These are phyloP conservation scores for Melanerpes formicivorus DNA, from an alignment of 2,113 vertebrate genomes.

Conservation along the genomic window DNA sequence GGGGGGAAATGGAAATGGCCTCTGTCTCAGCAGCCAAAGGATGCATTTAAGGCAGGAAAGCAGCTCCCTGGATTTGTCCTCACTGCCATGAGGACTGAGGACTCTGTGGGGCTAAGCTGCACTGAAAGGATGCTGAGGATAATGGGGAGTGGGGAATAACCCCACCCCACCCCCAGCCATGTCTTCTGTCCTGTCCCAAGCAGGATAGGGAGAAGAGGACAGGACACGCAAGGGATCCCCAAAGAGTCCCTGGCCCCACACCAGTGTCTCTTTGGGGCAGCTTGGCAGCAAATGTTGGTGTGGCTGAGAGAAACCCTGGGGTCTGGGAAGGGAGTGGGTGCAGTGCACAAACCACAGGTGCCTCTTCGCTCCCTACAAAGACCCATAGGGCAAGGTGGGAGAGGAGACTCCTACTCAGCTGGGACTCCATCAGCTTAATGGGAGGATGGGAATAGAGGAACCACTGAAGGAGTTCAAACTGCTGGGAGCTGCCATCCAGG, in stretches of 20 bases:
- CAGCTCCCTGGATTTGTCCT: not conserved
- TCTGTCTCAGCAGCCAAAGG: not conserved
- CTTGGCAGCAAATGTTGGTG: fast-evolving
- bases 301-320: not conserved
- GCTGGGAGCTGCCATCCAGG: fast-evolving
- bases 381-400: not conserved
- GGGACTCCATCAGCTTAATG: not conserved
- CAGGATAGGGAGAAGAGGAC: not conserved
- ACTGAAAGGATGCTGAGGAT: not conserved
- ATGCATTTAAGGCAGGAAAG: not conserved
- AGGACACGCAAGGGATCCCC: not conserved
- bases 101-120: not conserved
- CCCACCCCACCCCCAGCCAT: not conserved
- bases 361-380: not conserved
- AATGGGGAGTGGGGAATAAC: not conserved
- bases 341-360: not conserved
- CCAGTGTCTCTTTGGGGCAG: not conserved
- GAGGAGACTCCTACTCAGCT: not conserved
- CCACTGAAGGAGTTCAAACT: not conserved
- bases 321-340: fast-evolving
- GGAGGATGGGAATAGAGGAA: not conserved
- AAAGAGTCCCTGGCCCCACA: not conserved
- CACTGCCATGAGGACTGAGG: fast-evolving
- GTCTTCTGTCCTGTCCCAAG: not conserved
- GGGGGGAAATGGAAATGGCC: not conserved